Evolutionary conservation across 2,113 vertebrate species (phyloP).

Genomic region (Heterochromis multidens): DNA sequence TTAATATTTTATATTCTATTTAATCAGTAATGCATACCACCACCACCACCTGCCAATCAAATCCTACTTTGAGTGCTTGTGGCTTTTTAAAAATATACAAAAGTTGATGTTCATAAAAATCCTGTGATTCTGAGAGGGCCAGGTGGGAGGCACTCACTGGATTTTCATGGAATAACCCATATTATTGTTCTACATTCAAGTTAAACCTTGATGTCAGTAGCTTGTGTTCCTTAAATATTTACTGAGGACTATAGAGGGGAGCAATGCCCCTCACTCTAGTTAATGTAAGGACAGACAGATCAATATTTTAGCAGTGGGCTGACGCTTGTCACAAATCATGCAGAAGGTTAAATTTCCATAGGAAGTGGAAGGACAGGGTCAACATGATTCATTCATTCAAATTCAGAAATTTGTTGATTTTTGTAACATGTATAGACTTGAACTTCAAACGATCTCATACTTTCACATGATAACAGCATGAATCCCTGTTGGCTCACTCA

Average conservation of each 20-base stretch:
- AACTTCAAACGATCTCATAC: background rate
- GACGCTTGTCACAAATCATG: background rate
- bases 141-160: background rate
- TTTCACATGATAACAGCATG: background rate
- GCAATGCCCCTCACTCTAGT: conserved; percentile 23
- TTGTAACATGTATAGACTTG: background rate
- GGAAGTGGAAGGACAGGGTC: background rate
- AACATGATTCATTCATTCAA: background rate
- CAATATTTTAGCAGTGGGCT: conserved; percentile 24
- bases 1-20: too few species aligned
- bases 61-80: background rate
- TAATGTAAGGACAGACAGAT: conserved; percentile 32
- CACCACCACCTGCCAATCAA: too few species aligned
- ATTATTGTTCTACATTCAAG: background rate
- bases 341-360: background rate
- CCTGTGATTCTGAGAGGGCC: background rate
- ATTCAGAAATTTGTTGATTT: background rate
- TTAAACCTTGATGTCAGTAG: conserved; percentile 7
- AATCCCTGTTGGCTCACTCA: background rate
- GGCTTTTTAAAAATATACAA: background rate
- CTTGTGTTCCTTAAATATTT: conserved; percentile 37
- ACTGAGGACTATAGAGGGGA: conserved; percentile 6
- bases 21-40: too few species aligned
- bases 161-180: background rate
- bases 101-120: background rate